A percentile compares a stretch with the other conserved stretches of the same genome.
Conservation (phyloP, 2,888 invertebrate genomes). For the Thymelicus sylvestris region DNA sequence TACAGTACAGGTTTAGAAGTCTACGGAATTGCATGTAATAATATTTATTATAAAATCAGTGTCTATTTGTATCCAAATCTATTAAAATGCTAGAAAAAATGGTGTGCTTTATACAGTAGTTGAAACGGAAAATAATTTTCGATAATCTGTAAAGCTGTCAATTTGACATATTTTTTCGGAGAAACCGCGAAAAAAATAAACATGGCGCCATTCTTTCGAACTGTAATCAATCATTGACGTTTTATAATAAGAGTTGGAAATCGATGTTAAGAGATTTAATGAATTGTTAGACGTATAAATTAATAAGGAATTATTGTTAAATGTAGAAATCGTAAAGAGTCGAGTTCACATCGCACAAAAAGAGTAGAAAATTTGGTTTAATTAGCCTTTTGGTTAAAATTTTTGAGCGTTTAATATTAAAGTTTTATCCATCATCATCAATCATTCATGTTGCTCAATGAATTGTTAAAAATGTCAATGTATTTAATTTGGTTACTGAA, state of each 20-base stretch:
- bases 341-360: slow-evolving; percentile 79
- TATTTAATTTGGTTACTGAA: not conserved
- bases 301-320: slow-evolving; percentile 67
- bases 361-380: slow-evolving; percentile 56
- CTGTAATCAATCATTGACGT: slow-evolving; percentile 61
- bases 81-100: slow-evolving; percentile 19
- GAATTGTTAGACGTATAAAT: slow-evolving; percentile 60
- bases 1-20: slow-evolving; percentile 33
- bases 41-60: slow-evolving; percentile 32
- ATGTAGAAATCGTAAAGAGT: slow-evolving; percentile 66
- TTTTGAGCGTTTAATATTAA: slow-evolving; percentile 35
- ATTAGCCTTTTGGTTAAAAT: slow-evolving; percentile 39
- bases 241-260: slow-evolving; percentile 60
- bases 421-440: not conserved
- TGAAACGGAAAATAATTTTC: not conserved
- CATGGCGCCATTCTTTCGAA: slow-evolving; percentile 46
- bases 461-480: slow-evolving; percentile 1
- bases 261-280: slow-evolving; percentile 66
- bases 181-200: slow-evolving; percentile 13
- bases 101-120: slow-evolving; percentile 15
- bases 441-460: slow-evolving; percentile 29
- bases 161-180: slow-evolving; percentile 22
- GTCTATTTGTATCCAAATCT: slow-evolving; percentile 35
- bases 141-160: slow-evolving; percentile 25
- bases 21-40: slow-evolving; percentile 34